Base-by-base conservation (phyloP, 2,797 vertebrate species). In the Poeciliopsis presidionis region DNA sequence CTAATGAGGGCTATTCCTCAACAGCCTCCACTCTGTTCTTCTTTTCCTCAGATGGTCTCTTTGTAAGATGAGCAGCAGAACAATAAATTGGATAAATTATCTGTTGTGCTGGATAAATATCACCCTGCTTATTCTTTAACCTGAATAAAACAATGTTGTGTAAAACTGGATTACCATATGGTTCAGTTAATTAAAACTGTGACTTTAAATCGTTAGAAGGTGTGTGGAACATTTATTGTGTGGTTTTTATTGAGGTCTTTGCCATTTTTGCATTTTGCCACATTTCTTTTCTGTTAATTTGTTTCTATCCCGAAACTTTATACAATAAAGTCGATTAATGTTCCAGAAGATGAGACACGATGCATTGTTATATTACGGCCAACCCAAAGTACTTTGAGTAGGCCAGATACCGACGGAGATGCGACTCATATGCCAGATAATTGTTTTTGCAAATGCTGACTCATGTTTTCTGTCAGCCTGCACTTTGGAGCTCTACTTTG, bases 381-480 rank as follows among this genome's bases (percentile, higher is more conserved):
- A 69, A 67, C 4, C 71, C 45, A 20, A 33, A 49, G n/a, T 53
- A 28, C 72, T 73, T 41, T 41, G 36, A 74, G 39, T 25, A 59
- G 69, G 53, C 51, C 36, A 45, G 57, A 39, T 74, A 51, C 20
- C 0, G 0, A 73, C 18, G 41, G 57, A 2, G 20, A 77, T 39
- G 53, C 79, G 36, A 70, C 80, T 86, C 76, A 71, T 73, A 67
- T 59, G 82, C 72, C 61, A 70, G 69, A 78, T 86, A 82, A 82
- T 84, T 87, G 88, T 72, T 87, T 74, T 83, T 76, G 73, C 81
- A 41, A 91, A 83, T 7, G 75, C 80, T 91, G 92, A 93, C 86
- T 93, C 90, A 92, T 83, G 84, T 59, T 79, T 43, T 87, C 89
- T 85, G 91, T 91, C 91, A 79, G 79, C 55, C 63, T 51, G 84